Evolutionary conservation across 2,797 vertebrate species (phyloP).

Genomic region (Helicolenus hilgendorfi): DNA sequence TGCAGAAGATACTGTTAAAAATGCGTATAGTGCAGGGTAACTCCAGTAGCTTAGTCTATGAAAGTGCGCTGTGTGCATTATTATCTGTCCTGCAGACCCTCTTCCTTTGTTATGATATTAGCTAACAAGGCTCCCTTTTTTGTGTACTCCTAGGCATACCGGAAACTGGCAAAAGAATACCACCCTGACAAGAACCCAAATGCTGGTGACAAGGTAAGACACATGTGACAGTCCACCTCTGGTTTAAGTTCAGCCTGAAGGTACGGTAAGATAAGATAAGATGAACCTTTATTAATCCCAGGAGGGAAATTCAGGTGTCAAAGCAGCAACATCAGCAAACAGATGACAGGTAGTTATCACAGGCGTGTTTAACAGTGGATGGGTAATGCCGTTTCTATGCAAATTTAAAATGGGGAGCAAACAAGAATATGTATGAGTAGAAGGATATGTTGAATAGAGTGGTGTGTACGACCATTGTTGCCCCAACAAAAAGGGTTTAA

Average conservation of each 20-base stretch:
- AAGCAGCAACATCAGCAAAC: too few relatives aligned
- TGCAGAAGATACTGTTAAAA: too few relatives aligned
- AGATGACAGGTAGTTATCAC: neutral
- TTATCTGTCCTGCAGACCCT: too few relatives aligned
- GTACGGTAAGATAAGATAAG: too few relatives aligned
- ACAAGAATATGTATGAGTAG: too few relatives aligned
- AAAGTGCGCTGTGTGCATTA: too few relatives aligned
- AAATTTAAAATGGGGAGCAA: neutral
- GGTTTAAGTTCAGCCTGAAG: neutral
- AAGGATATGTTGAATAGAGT: neutral
- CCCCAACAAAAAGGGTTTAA: neutral
- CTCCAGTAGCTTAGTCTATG: too few relatives aligned
- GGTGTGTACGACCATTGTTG: neutral
- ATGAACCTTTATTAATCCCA: too few relatives aligned
- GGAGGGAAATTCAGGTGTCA: too few relatives aligned
- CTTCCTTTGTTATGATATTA: too few relatives aligned
- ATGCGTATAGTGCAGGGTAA: too few relatives aligned
- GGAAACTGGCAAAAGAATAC: conserved; percentile 98
- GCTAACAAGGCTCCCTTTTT: neutral
- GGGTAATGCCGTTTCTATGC: neutral
- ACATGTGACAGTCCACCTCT: too few relatives aligned
- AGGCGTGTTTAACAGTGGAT: neutral
- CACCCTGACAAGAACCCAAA: conserved; percentile 99
- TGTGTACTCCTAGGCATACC: conserved; percentile 91
- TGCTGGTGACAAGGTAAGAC: conserved; percentile 96